Base-by-base conservation (phyloP, 1,140 invertebrate species). In the Drosophila mayri region DNA sequence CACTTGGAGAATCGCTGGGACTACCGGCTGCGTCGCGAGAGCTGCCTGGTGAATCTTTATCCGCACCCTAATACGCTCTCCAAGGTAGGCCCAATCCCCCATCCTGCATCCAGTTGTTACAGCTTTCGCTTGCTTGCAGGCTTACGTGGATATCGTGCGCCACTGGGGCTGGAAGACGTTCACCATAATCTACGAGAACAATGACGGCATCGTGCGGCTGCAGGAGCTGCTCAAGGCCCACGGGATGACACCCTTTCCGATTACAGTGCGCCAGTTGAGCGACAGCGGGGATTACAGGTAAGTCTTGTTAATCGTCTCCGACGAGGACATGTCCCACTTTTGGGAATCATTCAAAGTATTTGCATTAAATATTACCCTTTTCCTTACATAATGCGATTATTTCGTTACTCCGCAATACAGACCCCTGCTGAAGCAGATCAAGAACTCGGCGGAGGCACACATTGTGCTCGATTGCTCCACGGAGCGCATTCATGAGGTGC, bases 1-100 rank as follows among this genome's bases (percentile, higher is more conserved):
- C 98, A 99, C 93, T 95, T 99, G 87, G 97, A 99, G 93, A 98
- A 97, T 58, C 95, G 97, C 66, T 99, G 98, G 97, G 97, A 98
- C 93, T 98, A 96, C 92, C 93, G 96, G 50, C 95, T 97, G n/a
- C 93, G 97, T 57, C 94, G 97, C 49, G 97, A 98, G 92, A 98
- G 97, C 85, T 98, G 97, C 93, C 95, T 98, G 28, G 97, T 99
- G 79, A 99, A 98, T 94, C 94, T 99, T 18, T 98, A 97, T 94
- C 98, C 98, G 1, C 97, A 99, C 94, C 97, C 98, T 8, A 96
- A 96, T 54, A 96, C 97, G 18, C 93, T 99, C 18, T 97, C 97
- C 63, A 96, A 96, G 94, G 97, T 98, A 95, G 75, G 54, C n/a
- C 60, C 49, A 18, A 14, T 41, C 11, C 20, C 55, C 35, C 3